Evolutionary conservation across 2,888 invertebrate species (phyloP).

Genomic region (Chrysodeixis includens): DNA sequence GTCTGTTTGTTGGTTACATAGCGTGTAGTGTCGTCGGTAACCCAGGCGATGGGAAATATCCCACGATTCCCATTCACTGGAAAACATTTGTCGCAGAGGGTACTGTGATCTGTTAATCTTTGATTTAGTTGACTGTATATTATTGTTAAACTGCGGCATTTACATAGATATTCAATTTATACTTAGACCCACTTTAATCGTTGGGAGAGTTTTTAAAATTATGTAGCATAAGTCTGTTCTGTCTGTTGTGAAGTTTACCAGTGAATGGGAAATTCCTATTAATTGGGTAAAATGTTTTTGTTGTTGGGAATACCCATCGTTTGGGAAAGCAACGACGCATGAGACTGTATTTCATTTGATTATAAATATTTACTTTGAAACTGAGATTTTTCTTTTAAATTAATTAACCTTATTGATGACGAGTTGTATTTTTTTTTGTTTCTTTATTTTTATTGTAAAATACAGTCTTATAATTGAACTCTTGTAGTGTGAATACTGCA

Average conservation of each 20-base stretch:
- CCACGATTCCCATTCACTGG: neutral
- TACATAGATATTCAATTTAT: neutral
- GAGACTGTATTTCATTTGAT: constrained; percentile 2
- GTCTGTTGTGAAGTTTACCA: constrained; percentile 22
- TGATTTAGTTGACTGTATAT: neutral
- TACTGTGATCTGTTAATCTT: neutral
- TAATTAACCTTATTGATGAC: neutral
- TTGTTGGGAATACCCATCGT: constrained; percentile 27
- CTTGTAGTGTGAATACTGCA: neutral
- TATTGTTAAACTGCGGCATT: neutral
- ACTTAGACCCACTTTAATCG: neutral
- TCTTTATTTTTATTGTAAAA: neutral
- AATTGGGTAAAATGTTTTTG: constrained; percentile 30
- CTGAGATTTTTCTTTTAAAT: neutral
- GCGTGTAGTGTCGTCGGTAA: constrained; percentile 37
- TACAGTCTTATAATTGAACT: constrained; percentile 1
- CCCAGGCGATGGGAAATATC: neutral
- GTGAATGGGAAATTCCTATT: constrained; percentile 41
- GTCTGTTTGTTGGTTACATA: constrained; percentile 52
- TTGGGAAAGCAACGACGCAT: constrained; percentile 24
- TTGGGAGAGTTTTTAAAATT: neutral
- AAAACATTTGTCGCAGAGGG: neutral
- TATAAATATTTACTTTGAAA: neutral
- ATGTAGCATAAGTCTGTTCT: neutral
- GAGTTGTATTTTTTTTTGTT: neutral